Evolutionary conservation across 1,140 invertebrate genomes (phyloP).

Genomic region (Meloidogyne hapla): DNA sequence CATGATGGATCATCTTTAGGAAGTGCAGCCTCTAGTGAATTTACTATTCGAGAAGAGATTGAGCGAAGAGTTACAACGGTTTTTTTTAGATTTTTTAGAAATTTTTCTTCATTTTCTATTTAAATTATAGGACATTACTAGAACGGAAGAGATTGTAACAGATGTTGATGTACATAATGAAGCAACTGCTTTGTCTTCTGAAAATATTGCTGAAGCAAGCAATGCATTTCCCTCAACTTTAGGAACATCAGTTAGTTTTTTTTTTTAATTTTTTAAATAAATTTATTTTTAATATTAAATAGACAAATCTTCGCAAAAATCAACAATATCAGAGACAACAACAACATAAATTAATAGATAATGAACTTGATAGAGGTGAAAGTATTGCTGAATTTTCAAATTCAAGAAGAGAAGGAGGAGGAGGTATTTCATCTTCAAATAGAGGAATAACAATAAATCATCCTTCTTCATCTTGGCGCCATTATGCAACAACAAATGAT

Average conservation of each 20-base stretch:
- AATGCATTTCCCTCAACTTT: constrained; percentile 40
- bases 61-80: constrained; percentile 58
- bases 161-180: constrained; percentile 41
- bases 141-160: constrained; percentile 37
- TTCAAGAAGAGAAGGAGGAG: constrained; percentile 36
- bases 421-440: neutral
- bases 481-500: constrained; percentile 9
- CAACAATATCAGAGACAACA: neutral
- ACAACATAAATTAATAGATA: constrained; percentile 12
- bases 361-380: constrained; percentile 60
- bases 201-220: neutral
- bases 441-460: constrained; percentile 29
- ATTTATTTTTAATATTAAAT: neutral
- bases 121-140: constrained; percentile 6
- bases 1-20: constrained; percentile 55
- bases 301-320: constrained; percentile 28
- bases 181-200: constrained; percentile 32
- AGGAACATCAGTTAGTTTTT: constrained; percentile 4
- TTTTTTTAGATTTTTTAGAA: neutral
- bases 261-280: neutral
- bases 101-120: no score
- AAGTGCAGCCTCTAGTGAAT: constrained; percentile 56
- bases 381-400: constrained; percentile 63
- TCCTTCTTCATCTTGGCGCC: neutral
- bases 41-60: constrained; percentile 63